Evolutionary conservation across 2,797 vertebrate genomes (phyloP).

Genomic region (Falco rusticolus): DNA sequence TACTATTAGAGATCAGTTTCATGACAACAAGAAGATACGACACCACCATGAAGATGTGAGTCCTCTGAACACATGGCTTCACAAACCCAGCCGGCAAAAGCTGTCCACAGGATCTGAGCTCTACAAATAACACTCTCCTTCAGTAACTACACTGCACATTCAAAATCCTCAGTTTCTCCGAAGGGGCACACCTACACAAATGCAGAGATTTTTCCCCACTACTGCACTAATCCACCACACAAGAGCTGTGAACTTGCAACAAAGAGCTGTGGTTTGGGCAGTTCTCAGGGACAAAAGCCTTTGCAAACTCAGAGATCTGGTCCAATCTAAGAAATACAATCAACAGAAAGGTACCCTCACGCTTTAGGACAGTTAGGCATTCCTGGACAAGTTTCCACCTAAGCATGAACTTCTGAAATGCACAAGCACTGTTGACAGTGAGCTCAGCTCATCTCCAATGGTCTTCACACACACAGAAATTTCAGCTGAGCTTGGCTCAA

Average conservation of each 20-base stretch:
- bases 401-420: background rate
- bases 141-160: background rate
- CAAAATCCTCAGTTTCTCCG: background rate
- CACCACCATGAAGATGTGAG: background rate
- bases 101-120: background rate
- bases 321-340: background rate
- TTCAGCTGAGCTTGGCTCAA: background rate
- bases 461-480: background rate
- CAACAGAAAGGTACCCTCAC: background rate
- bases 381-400: background rate
- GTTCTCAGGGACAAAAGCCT: background rate
- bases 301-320: background rate
- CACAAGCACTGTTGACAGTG: background rate
- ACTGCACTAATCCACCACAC: background rate
- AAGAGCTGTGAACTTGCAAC: background rate
- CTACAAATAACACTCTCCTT: background rate
- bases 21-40: background rate
- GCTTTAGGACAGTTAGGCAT: background rate
- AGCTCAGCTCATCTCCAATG: background rate
- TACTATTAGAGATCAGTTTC: background rate
- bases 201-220: background rate
- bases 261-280: background rate
- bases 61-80: background rate
- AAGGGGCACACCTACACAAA: background rate
- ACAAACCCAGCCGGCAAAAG: background rate